Base-by-base conservation (phyloP, 2,888 invertebrate species). In the Loripinus fragilis region DNA sequence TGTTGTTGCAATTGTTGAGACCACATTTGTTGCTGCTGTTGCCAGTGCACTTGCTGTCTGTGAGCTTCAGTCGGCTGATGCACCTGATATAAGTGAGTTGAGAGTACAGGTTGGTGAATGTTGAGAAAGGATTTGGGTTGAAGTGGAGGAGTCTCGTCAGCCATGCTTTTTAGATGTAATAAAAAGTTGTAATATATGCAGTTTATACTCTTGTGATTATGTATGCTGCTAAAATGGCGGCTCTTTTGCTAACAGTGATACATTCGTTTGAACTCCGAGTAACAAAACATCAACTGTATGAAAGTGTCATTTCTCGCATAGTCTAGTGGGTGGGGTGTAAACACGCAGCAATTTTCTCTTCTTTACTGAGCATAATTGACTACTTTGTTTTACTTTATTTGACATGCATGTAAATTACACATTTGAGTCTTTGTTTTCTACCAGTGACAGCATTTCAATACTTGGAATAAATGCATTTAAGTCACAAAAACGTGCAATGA, bases 101-200 rank as follows among this genome's bases (percentile, higher is more conserved):
- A 55, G 7, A 55, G 28, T 5, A 55, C 55, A 8, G 55, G 55
- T 55, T 55, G 55, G 15, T 55, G 55, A 28, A 55, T 55, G 25
- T 55, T 55, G 25, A 55, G 55, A 25, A 55, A 55, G 3, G 55
- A 55, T 55, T 55, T 55, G 23, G 55, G 55, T 23, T 55, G 55
- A 10, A 55, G 55, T 25, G 55, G 55, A 25, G 55, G 55, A 55
- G 55, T 55, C 23, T 55, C 55, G 25, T 55, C 55, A n/a, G 55
- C 55, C 55, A 55, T 55, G 12, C n/a, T 50, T 38, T 38, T 48
- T 48, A 17, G 3, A n/a, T 38, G 38, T 38, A 38, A 38, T 12
- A 38, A 38, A 38, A 8, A n/a, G n/a, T n/a, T n/a, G n/a, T n/a
- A n/a, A n/a, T n/a, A n/a, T n/a, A n/a, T n/a, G n/a, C n/a, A n/a